These are phyloP conservation scores for Orchesellides sinensis DNA, from an alignment of 2,888 invertebrate species.

Conservation along the genomic window DNA sequence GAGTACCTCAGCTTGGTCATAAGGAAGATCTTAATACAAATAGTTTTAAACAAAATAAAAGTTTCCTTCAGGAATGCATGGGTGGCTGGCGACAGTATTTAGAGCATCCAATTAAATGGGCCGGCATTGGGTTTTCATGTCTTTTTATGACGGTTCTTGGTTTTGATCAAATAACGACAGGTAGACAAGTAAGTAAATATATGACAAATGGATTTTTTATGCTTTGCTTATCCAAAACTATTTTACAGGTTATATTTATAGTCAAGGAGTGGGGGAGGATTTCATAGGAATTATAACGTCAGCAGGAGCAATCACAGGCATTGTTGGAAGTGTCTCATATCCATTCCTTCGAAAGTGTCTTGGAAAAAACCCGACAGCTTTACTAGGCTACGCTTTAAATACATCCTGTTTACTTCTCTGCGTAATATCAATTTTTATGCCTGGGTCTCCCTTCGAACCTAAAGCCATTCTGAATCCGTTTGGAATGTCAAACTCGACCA, in stretches of 20 bases:
- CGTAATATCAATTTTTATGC: slow-evolving; percentile 78
- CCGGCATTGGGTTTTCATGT: slow-evolving; percentile 78
- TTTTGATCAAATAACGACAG: slow-evolving; percentile 78
- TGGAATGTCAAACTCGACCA: slow-evolving; percentile 22
- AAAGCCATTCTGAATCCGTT: slow-evolving; percentile 48
- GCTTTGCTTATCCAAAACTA: background rate
- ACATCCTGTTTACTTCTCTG: slow-evolving; percentile 76
- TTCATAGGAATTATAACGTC: slow-evolving; percentile 77
- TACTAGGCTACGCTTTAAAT: slow-evolving; percentile 72
- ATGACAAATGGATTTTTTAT: background rate
- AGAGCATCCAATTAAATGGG: slow-evolving; percentile 77
- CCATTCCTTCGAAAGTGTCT: slow-evolving; percentile 76
- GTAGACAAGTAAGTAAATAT: too few species aligned
- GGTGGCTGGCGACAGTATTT: slow-evolving; percentile 77
- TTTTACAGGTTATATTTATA: slow-evolving; percentile 77
- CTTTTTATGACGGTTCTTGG: slow-evolving; percentile 79
- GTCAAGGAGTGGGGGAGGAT: slow-evolving; percentile 77
- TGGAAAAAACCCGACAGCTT: slow-evolving; percentile 72
- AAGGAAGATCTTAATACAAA: slow-evolving; percentile 66
- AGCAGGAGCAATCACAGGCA: slow-evolving; percentile 78
- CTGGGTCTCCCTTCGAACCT: slow-evolving; percentile 78
- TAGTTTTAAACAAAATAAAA: background rate
- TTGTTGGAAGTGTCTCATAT: slow-evolving; percentile 78
- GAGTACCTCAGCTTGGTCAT: slow-evolving; percentile 76
- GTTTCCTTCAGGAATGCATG: slow-evolving; percentile 18